Base-by-base conservation (phyloP, 2,888 invertebrate species). In the Chloroclysta siterata region DNA sequence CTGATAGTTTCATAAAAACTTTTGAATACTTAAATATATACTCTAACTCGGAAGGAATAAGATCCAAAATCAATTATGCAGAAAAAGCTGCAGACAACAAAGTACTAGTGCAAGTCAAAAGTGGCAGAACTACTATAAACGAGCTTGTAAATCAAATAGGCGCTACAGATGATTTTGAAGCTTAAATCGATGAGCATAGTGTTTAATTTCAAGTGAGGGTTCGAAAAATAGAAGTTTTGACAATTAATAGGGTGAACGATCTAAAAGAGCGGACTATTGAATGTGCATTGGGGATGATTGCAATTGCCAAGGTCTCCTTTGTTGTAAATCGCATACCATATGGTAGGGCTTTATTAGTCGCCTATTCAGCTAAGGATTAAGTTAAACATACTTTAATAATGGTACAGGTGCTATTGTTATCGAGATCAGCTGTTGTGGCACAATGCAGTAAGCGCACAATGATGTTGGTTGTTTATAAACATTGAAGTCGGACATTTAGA, bases 201-300 rank as follows among this genome's bases (percentile, higher is more conserved):
- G 81, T 79, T 60, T 2, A 68, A 53, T 75, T 72, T 80, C 15
- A 50, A 55, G 13, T 69, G 61, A 13, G 17, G 2, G 11, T 0
- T 4, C 33, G 1, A 53, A 68, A 74, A 74, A 83, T 84, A 83
- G 74, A 80, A 76, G 80, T 81, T 83, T 79, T 76, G 78, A 81
- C 87, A 84, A 88, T 90, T 90, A 90, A 88, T 88, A 87, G 90
- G 90, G 88, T 87, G 88, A 87, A 83, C 84, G 88, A 88, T 89
- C 85, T 82, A 84, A 83, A 83, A 83, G 80, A 79, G 76, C 70
- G 76, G 76, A 82, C 84, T 82, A 87, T 87, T 87, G 85, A 86
- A 84, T 80, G 76, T 73, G 82, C 80, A 81, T 65, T 61, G 83
- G 85, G 84, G 84, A 89, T 88, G 89, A 89, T 89, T 88, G 86